Percentiles rank a stretch among this genome's conserved stretches.
Evolutionary conservation across 2,113 vertebrate genomes (phyloP).

Genomic region (Leucopsar rothschildi): DNA sequence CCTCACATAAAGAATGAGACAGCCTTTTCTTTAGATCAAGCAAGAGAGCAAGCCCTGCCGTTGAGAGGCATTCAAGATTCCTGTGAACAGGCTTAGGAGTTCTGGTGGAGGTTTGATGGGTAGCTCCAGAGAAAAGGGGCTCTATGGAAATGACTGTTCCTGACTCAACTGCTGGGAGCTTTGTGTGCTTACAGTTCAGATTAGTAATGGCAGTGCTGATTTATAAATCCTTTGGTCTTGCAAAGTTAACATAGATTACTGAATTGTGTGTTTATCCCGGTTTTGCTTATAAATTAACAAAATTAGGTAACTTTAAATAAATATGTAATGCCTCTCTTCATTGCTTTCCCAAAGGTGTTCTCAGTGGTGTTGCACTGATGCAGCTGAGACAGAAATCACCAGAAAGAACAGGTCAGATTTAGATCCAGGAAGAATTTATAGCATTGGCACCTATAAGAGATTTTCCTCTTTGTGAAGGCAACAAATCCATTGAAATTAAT

Average conservation of each 20-base stretch:
- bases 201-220: neutral
- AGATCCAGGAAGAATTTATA: neutral
- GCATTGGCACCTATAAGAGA: neutral
- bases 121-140: neutral
- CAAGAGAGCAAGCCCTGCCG: neutral
- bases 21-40: neutral
- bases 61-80: neutral
- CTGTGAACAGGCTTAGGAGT: neutral
- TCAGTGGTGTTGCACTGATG: neutral
- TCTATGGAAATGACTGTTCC: neutral
- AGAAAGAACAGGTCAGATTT: neutral
- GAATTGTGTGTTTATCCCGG: neutral
- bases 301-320: neutral
- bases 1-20: neutral
- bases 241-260: neutral
- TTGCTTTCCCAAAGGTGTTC: neutral
- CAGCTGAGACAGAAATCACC: neutral
- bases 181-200: neutral
- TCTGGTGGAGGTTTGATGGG: neutral
- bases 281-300: neutral
- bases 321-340: neutral
- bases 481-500: neutral
- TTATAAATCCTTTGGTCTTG: neutral
- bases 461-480: neutral
- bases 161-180: neutral